These are phyloP conservation scores for Verasper variegatus DNA, from an alignment of 2,113 vertebrate genomes.

Conservation along the genomic window DNA sequence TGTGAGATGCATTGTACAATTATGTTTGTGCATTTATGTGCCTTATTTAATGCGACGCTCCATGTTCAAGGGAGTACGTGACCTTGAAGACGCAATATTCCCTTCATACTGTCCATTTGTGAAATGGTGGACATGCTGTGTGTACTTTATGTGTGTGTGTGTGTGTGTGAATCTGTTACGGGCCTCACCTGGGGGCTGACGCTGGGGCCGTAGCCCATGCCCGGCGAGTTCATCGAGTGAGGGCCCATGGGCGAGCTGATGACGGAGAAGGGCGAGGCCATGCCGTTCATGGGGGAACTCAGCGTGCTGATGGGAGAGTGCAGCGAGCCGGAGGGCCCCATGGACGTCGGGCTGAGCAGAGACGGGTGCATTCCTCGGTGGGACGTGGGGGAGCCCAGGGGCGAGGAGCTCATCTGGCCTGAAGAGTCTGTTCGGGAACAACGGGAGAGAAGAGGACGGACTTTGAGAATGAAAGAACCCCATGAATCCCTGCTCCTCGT, in stretches of 20 bases:
- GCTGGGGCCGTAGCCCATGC: constrained; percentile 91
- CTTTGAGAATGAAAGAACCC: neutral
- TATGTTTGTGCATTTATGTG: no score
- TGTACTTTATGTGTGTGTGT: neutral
- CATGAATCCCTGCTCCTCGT: no score
- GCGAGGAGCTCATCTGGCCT: constrained; percentile 87
- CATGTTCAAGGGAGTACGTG: no score
- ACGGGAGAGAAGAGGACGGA: neutral
- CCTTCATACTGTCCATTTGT: no score
- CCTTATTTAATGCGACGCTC: no score
- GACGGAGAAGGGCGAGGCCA: constrained; percentile 96
- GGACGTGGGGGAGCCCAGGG: constrained; percentile 89
- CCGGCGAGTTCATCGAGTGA: constrained; percentile 92
- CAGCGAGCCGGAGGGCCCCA: constrained; percentile 90
- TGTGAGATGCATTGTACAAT: no score
- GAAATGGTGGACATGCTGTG: neutral
- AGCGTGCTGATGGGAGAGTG: constrained; percentile 95
- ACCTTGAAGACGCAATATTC: no score
- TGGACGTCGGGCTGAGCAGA: constrained; percentile 86
- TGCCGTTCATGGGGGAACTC: constrained; percentile 94
- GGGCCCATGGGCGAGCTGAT: constrained; percentile 97
- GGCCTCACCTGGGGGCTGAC: constrained; percentile 93
- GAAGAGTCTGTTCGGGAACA: constrained; percentile 86
- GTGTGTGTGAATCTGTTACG: constrained; percentile 25
- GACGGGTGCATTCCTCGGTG: constrained; percentile 91